Conservation (phyloP, 2,113 vertebrate species). For the Nicator chloris region DNA sequence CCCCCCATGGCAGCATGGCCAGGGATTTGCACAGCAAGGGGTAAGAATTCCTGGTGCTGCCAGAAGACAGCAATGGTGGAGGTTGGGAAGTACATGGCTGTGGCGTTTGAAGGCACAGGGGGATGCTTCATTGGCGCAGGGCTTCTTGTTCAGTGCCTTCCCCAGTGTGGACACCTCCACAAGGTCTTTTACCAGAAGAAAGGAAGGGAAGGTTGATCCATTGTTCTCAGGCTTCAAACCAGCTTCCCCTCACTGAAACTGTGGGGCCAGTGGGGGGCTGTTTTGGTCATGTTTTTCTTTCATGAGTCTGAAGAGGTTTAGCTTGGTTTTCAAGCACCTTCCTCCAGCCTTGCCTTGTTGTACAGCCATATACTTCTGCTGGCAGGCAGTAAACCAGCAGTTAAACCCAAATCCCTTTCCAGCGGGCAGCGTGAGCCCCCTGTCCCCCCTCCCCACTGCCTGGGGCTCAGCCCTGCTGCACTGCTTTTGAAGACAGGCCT, state of each 20-base stretch:
- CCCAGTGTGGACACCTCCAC: neutral
- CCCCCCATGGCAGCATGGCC: fast-evolving
- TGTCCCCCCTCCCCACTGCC: neutral
- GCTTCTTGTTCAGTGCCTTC: neutral
- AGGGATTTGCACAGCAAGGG: neutral
- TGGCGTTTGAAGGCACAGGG: neutral
- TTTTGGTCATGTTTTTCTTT: neutral
- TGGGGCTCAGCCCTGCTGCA: neutral
- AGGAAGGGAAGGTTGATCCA: neutral
- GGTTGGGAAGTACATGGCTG: fast-evolving
- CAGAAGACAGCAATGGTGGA: neutral
- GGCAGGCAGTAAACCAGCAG: neutral
- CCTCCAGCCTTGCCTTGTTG: neutral
- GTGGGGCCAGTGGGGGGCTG: neutral
- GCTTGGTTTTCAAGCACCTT: neutral
- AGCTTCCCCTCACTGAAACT: neutral
- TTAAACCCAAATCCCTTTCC: neutral
- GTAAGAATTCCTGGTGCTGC: neutral
- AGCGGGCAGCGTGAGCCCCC: fast-evolving
- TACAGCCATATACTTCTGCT: neutral
- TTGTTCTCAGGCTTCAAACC: neutral
- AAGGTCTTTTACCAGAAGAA: neutral
- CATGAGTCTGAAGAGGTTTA: neutral
- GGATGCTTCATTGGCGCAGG: neutral
- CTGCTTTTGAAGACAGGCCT: neutral